Conservation (phyloP, 2,797 vertebrate species). For the Melanotaenia pygmaea region DNA sequence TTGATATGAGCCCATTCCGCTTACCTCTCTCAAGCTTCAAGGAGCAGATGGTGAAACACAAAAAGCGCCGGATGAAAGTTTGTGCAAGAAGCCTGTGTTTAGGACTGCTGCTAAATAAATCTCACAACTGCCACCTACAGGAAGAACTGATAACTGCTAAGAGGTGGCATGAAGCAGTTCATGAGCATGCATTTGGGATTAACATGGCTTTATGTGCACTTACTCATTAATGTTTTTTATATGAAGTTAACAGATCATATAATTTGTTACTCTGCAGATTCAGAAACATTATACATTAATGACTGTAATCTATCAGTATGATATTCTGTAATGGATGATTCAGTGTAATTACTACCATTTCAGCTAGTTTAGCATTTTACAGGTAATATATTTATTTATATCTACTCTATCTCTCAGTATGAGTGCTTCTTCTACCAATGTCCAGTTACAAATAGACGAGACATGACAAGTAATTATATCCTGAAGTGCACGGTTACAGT, state of each 20-base stretch:
- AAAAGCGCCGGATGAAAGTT: conserved; percentile 31
- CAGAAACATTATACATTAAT: neutral
- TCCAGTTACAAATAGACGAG: neutral
- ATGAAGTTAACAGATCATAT: neutral
- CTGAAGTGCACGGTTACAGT: conserved; percentile 31
- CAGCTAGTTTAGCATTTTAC: neutral
- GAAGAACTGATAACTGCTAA: conserved; percentile 34
- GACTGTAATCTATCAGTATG: neutral
- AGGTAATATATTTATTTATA: too few relatives aligned
- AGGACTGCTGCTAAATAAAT: conserved; percentile 34
- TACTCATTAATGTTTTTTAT: neutral
- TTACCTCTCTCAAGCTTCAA: conserved; percentile 16
- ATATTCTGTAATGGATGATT: neutral
- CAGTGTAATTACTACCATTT: neutral
- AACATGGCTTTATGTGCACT: too few relatives aligned
- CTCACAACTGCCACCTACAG: conserved; percentile 75
- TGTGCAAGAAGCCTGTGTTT: conserved; percentile 18
- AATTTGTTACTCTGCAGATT: neutral
- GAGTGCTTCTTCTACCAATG: neutral
- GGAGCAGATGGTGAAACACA: conserved; percentile 29
- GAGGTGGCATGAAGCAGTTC: neutral
- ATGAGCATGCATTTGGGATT: neutral
- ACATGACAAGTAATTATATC: neutral
- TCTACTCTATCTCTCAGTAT: neutral
- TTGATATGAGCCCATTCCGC: neutral